These are phyloP conservation scores for Ageneiosus marmoratus DNA, from an alignment of 2,113 vertebrate genomes.

Conservation along the genomic window DNA sequence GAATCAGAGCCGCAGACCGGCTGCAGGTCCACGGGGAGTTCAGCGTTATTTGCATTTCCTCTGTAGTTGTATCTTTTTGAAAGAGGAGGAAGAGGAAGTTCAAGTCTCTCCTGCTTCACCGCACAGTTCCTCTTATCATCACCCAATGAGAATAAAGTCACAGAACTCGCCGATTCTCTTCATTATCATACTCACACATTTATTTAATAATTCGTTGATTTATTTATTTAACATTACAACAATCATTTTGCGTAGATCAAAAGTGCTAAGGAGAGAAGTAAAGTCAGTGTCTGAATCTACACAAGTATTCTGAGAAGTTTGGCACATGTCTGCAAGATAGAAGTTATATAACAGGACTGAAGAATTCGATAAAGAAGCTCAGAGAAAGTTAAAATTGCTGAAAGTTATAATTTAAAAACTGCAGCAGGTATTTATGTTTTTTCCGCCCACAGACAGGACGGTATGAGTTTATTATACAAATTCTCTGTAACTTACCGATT, in stretches of 20 bases:
- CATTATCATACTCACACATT: too few relatives aligned
- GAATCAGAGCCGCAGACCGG: too few relatives aligned
- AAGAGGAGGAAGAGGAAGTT: slow-evolving; percentile 78
- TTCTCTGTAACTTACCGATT: slow-evolving; percentile 32
- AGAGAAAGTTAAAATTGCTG: too few relatives aligned
- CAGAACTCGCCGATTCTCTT: slow-evolving; percentile 1
- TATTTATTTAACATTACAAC: too few relatives aligned
- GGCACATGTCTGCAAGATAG: too few relatives aligned
- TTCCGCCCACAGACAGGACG: background rate
- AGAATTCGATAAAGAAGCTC: too few relatives aligned
- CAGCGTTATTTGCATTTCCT: slow-evolving; percentile 21
- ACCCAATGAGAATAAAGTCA: slow-evolving; percentile 60
- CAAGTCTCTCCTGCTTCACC: slow-evolving; percentile 54
- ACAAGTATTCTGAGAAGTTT: background rate
- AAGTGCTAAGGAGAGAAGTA: too few relatives aligned
- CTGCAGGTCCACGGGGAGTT: too few relatives aligned
- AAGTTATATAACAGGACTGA: too few relatives aligned
- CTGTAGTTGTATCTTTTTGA: slow-evolving; percentile 54
- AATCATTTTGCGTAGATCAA: background rate
- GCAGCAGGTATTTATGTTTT: background rate
- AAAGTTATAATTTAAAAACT: background rate
- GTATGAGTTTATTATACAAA: background rate
- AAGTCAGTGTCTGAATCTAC: too few relatives aligned
- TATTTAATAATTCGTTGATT: too few relatives aligned
- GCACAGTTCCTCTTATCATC: slow-evolving; percentile 64